Evolutionary conservation across 2,113 vertebrate genomes (phyloP), one percentile per base, ranked within the genome.

Genomic region (Campylomormyrus numenius): DNA sequence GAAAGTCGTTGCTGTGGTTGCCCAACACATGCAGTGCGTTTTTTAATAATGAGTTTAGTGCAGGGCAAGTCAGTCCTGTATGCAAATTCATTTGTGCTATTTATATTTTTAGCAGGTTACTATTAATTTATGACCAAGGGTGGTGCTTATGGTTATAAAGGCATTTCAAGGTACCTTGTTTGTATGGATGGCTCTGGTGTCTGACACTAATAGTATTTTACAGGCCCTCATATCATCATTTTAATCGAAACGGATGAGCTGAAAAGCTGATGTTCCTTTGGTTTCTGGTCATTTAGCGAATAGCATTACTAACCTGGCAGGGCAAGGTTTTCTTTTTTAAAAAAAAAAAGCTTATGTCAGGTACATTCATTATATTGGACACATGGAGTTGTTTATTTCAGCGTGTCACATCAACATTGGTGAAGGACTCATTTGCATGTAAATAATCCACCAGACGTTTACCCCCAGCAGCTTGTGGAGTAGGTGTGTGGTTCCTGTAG

Each of bases 81-180:
- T 86, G 84, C 48, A 86, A 86, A 86, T 86, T 86, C 9, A 86
- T 86, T n/a, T 86, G 24, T 86, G 84, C 84, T 86, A 86, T 86
- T 86, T 86, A 86, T 86, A 86, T 50, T 49, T 85, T 49, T 86
- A 86, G 48, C 84, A 48, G 48, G 84, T 86, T 85, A 7, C 70
- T 17, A 42, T n/a, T 85, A 48, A 85, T 48, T 48, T 85, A 85
- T 48, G 39, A 85, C 9, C 45, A 8, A 24, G 9, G 21, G 21
- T 45, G 15, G 39, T 42, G 17, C 35, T 21, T 24, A n/a, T 85
- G 80, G 42, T 11, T 85, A 85, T n/a, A 46, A 9, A 24, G 24
- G 39, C 42, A 46, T 84, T 84, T 84, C 45, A 84, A 46, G 21
- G 45, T 84, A 48, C 80, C 17, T 48, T 48, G 39, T 48, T 85